A percentile compares a stretch with the other conserved stretches of the same genome.
These are phyloP conservation scores for Noturus placidus DNA, from an alignment of 2,113 vertebrate genomes.

Conservation along the genomic window DNA sequence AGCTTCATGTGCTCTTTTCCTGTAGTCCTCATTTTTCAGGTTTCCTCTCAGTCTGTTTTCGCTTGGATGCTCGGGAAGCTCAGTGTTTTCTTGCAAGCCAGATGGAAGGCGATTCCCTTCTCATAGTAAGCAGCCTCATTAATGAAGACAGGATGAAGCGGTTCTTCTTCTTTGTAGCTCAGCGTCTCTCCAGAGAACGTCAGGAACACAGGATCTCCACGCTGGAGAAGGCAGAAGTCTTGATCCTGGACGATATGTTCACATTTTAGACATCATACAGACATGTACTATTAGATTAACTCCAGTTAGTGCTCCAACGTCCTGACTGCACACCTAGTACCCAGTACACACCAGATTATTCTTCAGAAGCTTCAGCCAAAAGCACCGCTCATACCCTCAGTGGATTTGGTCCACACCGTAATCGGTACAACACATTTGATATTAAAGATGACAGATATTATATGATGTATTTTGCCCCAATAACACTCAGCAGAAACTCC, in stretches of 20 bases:
- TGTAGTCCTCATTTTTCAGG: neutral
- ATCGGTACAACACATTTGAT: neutral
- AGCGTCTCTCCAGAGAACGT: conserved; percentile 67
- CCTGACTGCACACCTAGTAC: neutral
- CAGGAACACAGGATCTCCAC: conserved; percentile 69
- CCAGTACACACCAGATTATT: neutral
- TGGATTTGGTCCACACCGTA: neutral
- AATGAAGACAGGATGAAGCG: conserved; percentile 69
- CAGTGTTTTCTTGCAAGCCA: conserved; percentile 59
- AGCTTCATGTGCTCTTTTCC: neutral
- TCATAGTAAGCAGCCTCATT: conserved; percentile 78
- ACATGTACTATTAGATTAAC: neutral
- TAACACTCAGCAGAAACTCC: neutral
- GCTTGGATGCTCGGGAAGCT: conserved; percentile 62
- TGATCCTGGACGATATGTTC: conserved; percentile 63
- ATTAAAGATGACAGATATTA: too few species aligned
- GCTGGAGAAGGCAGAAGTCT: conserved; percentile 69
- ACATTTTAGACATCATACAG: neutral
- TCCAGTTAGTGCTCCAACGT: neutral
- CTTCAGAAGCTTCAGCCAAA: neutral
- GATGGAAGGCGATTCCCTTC: conserved; percentile 70
- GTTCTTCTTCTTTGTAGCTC: conserved; percentile 62
- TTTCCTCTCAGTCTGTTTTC: conserved; percentile 49
- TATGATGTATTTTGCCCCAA: neutral
- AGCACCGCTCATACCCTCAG: neutral